These are phyloP conservation scores for Prostheceraeus crozeri DNA, from an alignment of 2,888 invertebrate genomes.

Conservation along the genomic window DNA sequence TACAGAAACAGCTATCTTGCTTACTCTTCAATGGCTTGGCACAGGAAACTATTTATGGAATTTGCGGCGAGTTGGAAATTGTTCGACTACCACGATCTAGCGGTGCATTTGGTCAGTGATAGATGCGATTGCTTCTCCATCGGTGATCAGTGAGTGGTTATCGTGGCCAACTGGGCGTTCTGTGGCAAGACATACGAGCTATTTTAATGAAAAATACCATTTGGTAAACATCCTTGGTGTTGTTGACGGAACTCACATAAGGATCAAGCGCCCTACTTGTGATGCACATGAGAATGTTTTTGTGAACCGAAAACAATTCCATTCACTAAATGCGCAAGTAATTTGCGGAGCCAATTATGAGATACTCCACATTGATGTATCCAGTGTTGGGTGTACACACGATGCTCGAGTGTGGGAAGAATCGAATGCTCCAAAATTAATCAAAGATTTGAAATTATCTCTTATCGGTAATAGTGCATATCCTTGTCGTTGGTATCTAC, in stretches of 20 bases:
- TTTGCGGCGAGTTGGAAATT: neutral
- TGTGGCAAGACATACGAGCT: neutral
- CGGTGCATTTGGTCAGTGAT: neutral
- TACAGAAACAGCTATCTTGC: too few species aligned
- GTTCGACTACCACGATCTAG: neutral
- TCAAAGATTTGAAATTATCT: slow-evolving; percentile 1
- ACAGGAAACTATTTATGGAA: slow-evolving; percentile 16
- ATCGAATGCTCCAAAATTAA: slow-evolving; percentile 30
- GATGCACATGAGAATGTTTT: slow-evolving; percentile 37
- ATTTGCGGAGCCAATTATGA: slow-evolving; percentile 39
- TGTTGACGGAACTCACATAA: slow-evolving; percentile 43
- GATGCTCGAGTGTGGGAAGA: slow-evolving; percentile 41
- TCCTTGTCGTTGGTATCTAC: slow-evolving; percentile 33
- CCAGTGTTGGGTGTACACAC: slow-evolving; percentile 42
- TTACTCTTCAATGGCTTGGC: slow-evolving; percentile 2
- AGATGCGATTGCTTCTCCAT: neutral
- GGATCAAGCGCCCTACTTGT: slow-evolving; percentile 39
- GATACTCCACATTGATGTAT: slow-evolving; percentile 41
- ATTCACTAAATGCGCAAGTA: slow-evolving; percentile 44
- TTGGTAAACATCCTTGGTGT: slow-evolving; percentile 43
- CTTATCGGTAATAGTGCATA: slow-evolving; percentile 39
- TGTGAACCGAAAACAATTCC: slow-evolving; percentile 42
- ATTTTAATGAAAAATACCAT: neutral
- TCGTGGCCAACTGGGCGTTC: neutral
- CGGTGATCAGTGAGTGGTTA: neutral